Evolutionary conservation across 1,140 invertebrate genomes (phyloP), one percentile per base, ranked within the genome.

Genomic region (Acromyrmex heyeri): DNA sequence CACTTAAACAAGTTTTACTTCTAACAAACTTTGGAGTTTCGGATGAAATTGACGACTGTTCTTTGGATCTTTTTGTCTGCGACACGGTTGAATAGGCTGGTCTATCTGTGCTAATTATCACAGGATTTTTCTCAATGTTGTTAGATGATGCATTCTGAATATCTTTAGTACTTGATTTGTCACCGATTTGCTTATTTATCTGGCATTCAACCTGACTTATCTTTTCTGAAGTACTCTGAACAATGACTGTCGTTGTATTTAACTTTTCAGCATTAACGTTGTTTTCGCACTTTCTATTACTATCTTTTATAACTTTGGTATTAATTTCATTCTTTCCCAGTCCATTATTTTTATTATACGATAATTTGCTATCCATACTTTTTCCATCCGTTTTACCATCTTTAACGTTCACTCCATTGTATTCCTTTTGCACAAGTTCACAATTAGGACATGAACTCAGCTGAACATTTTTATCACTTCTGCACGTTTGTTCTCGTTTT

Each of bases 31-130:
- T 94, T 1, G 93, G 91, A 64, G 91, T 75, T 85, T 95, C 93
- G 2, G 85, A 67, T 0, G 65, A 24, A 88, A 75, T 89, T 67
- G 89, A 69, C 27, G 67, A 70, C 21, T 82, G 86, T 67, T 78
- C 77, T 76, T 72, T 92, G 8, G 93, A 87, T 85, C 7, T 50
- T 50, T 87, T 94, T 75, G 90, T 91, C 72, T 93, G 93, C 18
- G 96, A 94, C 6, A 96, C 94, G 0, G 93, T 93, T 10, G 96
- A 95, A 92, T 96, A 96, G 8, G 95, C 95, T 14, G 94, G 92
- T 81, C 92, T 93, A 21, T 59, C 75, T 38, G 64, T 64, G 50
- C 59, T 76, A 55, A 78, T 44, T 16, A 55, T 14, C 14, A 21
- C 18, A n/a, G 48, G 18, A 6, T 55, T 53, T 38, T 85, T 87